Evolutionary conservation across 2,113 vertebrate genomes (phyloP), one percentile per base, ranked within the genome.

Genomic region (Gorsachius goisagi): DNA sequence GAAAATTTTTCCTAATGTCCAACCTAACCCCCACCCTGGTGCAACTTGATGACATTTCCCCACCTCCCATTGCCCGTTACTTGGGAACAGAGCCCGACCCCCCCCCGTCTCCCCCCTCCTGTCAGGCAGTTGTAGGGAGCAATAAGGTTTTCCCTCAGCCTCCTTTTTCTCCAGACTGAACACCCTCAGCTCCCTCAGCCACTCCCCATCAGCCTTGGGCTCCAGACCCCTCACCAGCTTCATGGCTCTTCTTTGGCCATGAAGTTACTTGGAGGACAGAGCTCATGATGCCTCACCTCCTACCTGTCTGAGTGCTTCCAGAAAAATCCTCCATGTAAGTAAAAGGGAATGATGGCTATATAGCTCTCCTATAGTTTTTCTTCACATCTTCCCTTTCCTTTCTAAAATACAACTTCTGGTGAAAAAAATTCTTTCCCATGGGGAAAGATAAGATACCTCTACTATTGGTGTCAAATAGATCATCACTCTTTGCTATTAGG

Each of bases 211-310:
- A 37, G 9, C 56, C 23, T 47, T 49, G 16, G 49, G 15, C 56
- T 62, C 39, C 3, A 56, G 18, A 4, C 5, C 44, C 17, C 1
- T 78, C n/a, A 3, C 18, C 53, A 49, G 4, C 26, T 44, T 15
- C 0, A 0, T 6, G 55, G 9, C 9, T 4, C 11, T 52, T 44
- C 30, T 26, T 22, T 32, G 37, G 20, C 32, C 1, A 1, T 0
- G 0, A 52, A 23, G 12, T 32, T 12, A 10, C 28, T 32, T 16
- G 12, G 26, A 84, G 18, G 33, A 39, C 37, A 63, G 35, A 35
- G 19, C 10, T 79, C 20, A 50, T n/a, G 39, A 37, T 32, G 17
- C 47, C 32, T 45, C 47, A 63, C 30, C 6, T 73, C 24, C 35
- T 13, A 28, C 50, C 5, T 47, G 11, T 4, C n/a, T 4, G 4